Base-by-base conservation (phyloP, 2,888 invertebrate species). In the Serrognathus titanus region DNA sequence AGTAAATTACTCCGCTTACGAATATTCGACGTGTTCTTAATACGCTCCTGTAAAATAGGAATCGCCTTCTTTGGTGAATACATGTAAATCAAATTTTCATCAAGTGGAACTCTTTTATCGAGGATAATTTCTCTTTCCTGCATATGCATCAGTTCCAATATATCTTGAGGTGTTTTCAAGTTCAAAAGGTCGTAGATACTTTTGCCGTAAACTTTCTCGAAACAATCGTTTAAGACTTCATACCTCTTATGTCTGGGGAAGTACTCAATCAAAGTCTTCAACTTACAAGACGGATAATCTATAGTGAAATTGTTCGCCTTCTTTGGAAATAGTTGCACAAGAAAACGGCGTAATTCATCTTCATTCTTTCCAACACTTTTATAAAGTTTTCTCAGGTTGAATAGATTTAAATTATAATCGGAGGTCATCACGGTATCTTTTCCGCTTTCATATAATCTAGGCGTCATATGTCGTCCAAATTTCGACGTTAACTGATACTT, bases 391-490 rank as follows among this genome's bases (percentile, higher is more conserved):
- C 48, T 53, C 10, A 13, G 31, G 8, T 50, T 31, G 10, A 63
- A 53, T 6, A 36, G 10, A 16, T 45, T 8, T 24, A 41, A 38
- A 36, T 47, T 53, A 2, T 48, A 24, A 4, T 38, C 16, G 1
- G 49, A 41, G 9, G 54, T 13, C 10, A 39, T 24, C 9, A 63
- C 36, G 10, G 61, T 8, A n/a, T 51, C 38, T 1, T 57, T 49
- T 6, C 53, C 55, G 38, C 56, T 12, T 38, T 12, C 41, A 12
- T 38, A 49, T 52, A 58, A 47, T 45, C 53, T 58, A 43, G 57
- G 47, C 20, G 58, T 57, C 8, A 51, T n/a, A 20, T 57, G 53
- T 31, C 49, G 48, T 2, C 63, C 63, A 41, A 57, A 38, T 20
- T 48, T 37, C 3, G 48, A 9, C 7, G 10, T n/a, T 7, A 48